Evolutionary conservation across 2,888 invertebrate genomes (phyloP).

Genomic region (Sabatieria punctata): DNA sequence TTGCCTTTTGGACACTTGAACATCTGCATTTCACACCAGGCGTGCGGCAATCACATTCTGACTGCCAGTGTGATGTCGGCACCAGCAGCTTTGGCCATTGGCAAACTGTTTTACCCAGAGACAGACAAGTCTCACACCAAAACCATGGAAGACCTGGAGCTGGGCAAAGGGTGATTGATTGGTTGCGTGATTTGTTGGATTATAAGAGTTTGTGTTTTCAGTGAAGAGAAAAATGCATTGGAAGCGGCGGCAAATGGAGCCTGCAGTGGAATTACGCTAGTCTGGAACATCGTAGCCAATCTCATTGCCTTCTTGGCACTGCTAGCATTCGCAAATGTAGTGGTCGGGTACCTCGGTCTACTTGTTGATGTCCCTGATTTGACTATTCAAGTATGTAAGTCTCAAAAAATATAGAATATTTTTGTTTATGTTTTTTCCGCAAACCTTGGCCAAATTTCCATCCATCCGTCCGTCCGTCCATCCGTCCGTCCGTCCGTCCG

Average conservation of each 20-base stretch:
- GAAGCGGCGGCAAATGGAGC: constrained; percentile 83
- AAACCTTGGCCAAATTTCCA: too few species aligned
- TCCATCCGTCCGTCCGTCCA: too few species aligned
- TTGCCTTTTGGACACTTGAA: too few species aligned
- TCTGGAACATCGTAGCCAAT: constrained; percentile 69
- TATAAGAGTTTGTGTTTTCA: constrained; percentile 30
- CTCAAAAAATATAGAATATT: too few species aligned
- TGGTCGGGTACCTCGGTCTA: constrained; percentile 66
- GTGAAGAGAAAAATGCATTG: constrained; percentile 59
- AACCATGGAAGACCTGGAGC: constrained; percentile 49
- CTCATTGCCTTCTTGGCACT: constrained; percentile 73
- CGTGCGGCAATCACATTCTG: constrained; percentile 60
- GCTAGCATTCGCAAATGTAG: constrained; percentile 59
- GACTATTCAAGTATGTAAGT: too few species aligned
- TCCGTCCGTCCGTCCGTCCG: too few species aligned
- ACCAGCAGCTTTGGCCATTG: constrained; percentile 67
- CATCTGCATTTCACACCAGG: constrained; percentile 59
- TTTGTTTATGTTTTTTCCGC: too few species aligned
- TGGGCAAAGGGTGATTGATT: constrained; percentile 46
- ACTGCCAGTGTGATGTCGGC: constrained; percentile 90
- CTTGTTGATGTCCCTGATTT: too few species aligned
- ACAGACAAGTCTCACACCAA: constrained; percentile 57
- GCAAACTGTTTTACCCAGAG: constrained; percentile 78
- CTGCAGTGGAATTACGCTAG: constrained; percentile 53
- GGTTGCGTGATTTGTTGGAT: not conserved